These are phyloP conservation scores for Ganaspis sp. DNA, from an alignment of 1,140 invertebrate species.

Conservation along the genomic window DNA sequence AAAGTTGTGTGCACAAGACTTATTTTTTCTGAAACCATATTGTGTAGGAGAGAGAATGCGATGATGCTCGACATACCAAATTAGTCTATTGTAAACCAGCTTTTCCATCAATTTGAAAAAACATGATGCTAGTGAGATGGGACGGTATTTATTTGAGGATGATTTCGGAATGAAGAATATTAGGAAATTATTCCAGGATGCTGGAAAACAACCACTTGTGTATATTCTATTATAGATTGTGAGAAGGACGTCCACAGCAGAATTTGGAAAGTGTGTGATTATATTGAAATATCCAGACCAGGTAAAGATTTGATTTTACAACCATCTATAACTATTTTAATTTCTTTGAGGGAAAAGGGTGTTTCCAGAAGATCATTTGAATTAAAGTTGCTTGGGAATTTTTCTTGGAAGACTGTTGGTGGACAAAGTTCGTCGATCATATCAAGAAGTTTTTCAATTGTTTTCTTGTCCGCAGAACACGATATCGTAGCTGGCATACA, in stretches of 20 bases:
- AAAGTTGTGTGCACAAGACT: conserved; percentile 45
- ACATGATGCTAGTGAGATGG: conserved; percentile 50
- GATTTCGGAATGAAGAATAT: conserved; percentile 52
- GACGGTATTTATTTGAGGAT: conserved; percentile 47
- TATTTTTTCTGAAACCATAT: conserved; percentile 43
- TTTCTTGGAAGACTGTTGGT: neutral
- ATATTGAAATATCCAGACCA: neutral
- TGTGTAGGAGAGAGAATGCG: conserved; percentile 34
- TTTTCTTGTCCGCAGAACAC: neutral
- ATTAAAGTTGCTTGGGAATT: neutral
- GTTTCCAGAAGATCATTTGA: no score
- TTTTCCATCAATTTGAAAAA: conserved; percentile 46
- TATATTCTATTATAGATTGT: conserved; percentile 38
- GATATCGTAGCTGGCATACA: neutral
- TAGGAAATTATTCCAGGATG: conserved; percentile 45
- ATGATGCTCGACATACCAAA: conserved; percentile 41
- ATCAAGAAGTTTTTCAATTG: neutral
- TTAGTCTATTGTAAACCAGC: conserved; percentile 46
- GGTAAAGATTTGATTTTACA: neutral
- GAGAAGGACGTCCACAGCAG: neutral
- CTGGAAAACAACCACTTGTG: conserved; percentile 36
- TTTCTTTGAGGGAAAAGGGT: no score
- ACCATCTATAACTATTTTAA: no score
- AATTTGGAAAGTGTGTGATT: neutral
- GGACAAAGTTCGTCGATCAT: neutral